Evolutionary conservation across 2,113 vertebrate species (phyloP), one percentile per base, ranked within the genome.

Genomic region (Nicator chloris): DNA sequence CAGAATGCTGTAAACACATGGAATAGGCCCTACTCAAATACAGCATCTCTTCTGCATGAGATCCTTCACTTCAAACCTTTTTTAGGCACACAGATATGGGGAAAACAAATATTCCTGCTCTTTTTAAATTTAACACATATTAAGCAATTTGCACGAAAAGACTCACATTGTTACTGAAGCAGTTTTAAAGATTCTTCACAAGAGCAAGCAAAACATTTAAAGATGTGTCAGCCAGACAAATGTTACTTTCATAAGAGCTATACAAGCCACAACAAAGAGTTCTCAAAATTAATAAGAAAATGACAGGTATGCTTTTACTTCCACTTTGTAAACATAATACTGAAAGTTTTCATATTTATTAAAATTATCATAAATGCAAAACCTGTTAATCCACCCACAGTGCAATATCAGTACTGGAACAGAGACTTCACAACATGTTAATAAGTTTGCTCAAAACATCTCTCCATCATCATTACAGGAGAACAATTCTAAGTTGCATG

Each of bases 361-460:
- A 82, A 91, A 80, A 84, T 95, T 30, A 88, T 33, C 53, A 83
- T 44, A 77, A 92, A 93, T 70, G 64, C 31, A 94, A 91, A 95
- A 90, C 85, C 59, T 97, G 87, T 94, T 95, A 88, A 92, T 86
- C 78, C 63, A 91, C 73, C 45, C 51, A 77, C 42, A 88, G 26
- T 27, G 35, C 21, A 72, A 1, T 35, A 73, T 23, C 33, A 59
- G 54, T 47, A 19, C 63, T 91, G 24, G 30, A 87, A 90, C 40
- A 94, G n/a, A 65, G 50, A 88, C 68, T 86, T 30, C 51, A 75
- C 21, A 94, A 47, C 20, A 56, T 3, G 4, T 33, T 77, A 73
- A 90, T 73, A 47, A 24, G 27, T 35, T 81, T 82, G 45, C n/a
- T 54, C 6, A 5, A 86, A 85, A 42, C 50, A 47, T 28, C 42